Evolutionary conservation across 2,888 invertebrate genomes (phyloP).

Genomic region (Apeira syringaria): DNA sequence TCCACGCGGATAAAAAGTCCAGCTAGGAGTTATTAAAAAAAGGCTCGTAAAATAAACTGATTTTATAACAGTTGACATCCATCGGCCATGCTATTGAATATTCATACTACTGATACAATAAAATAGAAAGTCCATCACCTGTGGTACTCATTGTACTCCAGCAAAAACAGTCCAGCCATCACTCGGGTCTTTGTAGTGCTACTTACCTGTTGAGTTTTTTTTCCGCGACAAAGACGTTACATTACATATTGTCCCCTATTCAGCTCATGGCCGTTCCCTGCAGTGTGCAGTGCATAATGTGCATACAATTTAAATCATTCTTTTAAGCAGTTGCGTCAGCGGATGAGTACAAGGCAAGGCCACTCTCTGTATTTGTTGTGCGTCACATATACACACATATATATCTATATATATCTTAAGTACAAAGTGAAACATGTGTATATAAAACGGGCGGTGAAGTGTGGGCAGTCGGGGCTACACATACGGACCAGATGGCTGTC

Average conservation of each 20-base stretch:
- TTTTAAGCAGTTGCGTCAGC: constrained; percentile 43
- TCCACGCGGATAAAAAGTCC: too few relatives aligned
- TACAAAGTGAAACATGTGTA: not conserved
- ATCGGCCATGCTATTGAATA: too few relatives aligned
- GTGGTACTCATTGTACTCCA: not conserved
- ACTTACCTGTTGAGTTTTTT: constrained; percentile 37
- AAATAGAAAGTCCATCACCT: too few relatives aligned
- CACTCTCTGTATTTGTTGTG: constrained; percentile 35
- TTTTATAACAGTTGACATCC: too few relatives aligned
- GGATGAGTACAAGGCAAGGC: constrained; percentile 38
- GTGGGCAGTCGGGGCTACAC: not conserved
- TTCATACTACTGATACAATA: too few relatives aligned
- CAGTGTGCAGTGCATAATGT: constrained; percentile 24
- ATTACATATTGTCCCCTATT: constrained; percentile 28
- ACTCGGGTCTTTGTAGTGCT: constrained; percentile 22
- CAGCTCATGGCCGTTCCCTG: constrained; percentile 26
- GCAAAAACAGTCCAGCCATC: not conserved
- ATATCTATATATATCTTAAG: constrained; percentile 8
- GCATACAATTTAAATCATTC: constrained; percentile 38
- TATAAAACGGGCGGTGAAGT: not conserved
- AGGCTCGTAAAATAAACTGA: too few relatives aligned
- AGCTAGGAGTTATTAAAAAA: too few relatives aligned
- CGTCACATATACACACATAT: constrained; percentile 27
- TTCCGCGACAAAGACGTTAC: constrained; percentile 31
- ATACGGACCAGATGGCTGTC: not conserved